Base-by-base conservation (phyloP, 2,888 invertebrate species). In the Camptogramma bilineatum region DNA sequence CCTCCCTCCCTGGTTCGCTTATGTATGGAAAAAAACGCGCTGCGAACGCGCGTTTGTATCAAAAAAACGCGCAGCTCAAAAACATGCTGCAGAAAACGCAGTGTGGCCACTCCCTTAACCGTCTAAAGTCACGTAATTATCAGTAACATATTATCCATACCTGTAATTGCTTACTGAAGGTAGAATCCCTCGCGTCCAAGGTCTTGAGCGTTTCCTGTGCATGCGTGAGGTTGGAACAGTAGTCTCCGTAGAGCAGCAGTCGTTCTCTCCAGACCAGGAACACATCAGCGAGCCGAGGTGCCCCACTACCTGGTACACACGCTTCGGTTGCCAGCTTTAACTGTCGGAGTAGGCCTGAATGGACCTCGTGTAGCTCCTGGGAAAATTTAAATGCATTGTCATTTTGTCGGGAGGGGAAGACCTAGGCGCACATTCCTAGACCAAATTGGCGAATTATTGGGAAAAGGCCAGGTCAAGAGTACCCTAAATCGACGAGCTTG, bases 211-310 rank as follows among this genome's bases (percentile, higher is more conserved):
- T 94, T 69, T 96, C 96, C 83, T 98, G 98, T n/a, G 99, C 98
- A 58, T 94, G 94, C 0, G 98, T 97, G 67, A 99, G 94, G 87
- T 98, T 98, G 52, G 99, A 97, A 92, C 99, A 99, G 88, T 99
- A 99, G 81, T 97, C 97, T 13, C 99, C 99, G 83, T 99, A 99
- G 60, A 98, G 95, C 39, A 99, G 94, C 84, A 99, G 96, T 67
- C 96, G 96, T 82, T 98, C 97, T 76, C 98, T 96, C 95, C 97
- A 98, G 75, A 96, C 96, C 54, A 98, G 94, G 92, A 99, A 99
- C 69, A 97, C 97, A 84, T 96, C 96, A 53, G 97, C 96, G 57
- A 98, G 80, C 0, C 91, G 85, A 55, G 92, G 93, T 51, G 90
- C 84, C 0, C 88, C 90, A 68, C 75, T 87, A 66, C 91, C 91